Percentiles rank a stretch among this genome's conserved stretches.
Evolutionary conservation across 2,797 vertebrate species (phyloP).

Genomic region (Hydrophis major): DNA sequence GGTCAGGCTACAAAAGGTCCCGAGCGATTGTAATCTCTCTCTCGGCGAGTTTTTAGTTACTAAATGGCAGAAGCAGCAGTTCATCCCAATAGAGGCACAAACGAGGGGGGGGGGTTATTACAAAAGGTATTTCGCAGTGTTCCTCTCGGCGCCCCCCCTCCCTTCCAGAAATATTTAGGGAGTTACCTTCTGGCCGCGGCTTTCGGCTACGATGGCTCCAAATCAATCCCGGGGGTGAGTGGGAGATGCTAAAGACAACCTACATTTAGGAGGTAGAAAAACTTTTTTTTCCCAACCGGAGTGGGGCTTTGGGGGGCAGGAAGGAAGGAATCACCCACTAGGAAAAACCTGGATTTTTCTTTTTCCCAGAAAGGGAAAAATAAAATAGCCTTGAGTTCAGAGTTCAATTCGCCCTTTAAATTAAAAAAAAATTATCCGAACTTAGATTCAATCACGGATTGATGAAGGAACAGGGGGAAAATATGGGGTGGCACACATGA

Average conservation of each 20-base stretch:
- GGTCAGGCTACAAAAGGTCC: conserved; percentile 80
- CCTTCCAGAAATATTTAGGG: not conserved
- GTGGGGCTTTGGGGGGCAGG: fast-evolving
- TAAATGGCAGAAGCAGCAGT: not conserved
- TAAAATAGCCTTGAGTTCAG: not conserved
- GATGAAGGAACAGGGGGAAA: too few species aligned
- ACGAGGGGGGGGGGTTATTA: not conserved
- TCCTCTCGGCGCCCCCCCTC: not conserved
- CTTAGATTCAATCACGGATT: not conserved
- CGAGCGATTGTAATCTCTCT: conserved; percentile 65
- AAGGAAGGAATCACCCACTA: not conserved
- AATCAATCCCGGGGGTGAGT: not conserved
- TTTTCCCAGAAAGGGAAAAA: not conserved
- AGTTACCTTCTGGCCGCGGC: conserved; percentile 14
- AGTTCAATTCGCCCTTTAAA: not conserved
- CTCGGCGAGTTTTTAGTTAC: not conserved
- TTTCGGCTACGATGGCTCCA: not conserved
- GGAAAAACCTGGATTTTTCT: not conserved
- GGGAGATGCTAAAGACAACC: not conserved
- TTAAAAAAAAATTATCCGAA: not conserved
- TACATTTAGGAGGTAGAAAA: not conserved
- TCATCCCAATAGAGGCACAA: not conserved
- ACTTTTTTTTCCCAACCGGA: too few species aligned
- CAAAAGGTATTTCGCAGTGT: conserved; percentile 21
- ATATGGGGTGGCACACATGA: too few species aligned